Conservation (phyloP, 2,113 vertebrate species). For the Butorides virescens region DNA sequence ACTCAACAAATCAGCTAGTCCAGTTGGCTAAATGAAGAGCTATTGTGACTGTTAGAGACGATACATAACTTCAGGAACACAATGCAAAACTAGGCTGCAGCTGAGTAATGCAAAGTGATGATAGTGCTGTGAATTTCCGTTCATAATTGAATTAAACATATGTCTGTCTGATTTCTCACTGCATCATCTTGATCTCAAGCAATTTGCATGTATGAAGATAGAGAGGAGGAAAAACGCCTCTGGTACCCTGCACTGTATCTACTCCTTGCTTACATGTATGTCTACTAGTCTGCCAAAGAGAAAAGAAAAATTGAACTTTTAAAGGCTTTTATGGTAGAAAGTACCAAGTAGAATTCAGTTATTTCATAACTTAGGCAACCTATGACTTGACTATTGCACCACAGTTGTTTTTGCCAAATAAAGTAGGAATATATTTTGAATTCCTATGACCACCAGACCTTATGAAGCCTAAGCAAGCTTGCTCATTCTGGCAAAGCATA, state of each 20-base stretch:
- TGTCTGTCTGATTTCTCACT: background rate
- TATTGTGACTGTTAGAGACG: background rate
- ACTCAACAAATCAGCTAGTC: background rate
- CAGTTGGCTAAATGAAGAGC: background rate
- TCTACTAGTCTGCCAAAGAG: background rate
- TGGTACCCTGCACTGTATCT: background rate
- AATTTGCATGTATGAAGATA: background rate
- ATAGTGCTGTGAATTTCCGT: slow-evolving; percentile 47
- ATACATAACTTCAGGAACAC: slow-evolving; percentile 64
- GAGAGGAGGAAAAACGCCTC: background rate
- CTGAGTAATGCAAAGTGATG: slow-evolving; percentile 35
- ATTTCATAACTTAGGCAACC: background rate
- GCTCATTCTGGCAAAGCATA: background rate
- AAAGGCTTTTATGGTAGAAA: background rate
- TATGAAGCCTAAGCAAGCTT: background rate
- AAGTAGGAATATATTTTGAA: slow-evolving; percentile 36
- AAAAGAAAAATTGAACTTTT: background rate
- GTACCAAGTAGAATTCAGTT: background rate
- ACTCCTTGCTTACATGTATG: background rate
- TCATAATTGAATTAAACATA: slow-evolving; percentile 22
- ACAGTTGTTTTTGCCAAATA: slow-evolving; percentile 66
- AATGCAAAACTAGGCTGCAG: slow-evolving; percentile 74
- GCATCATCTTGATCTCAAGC: background rate
- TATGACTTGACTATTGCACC: slow-evolving; percentile 33
- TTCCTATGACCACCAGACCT: background rate